These are phyloP conservation scores for Zaprionus lachaisei DNA, from an alignment of 1,140 invertebrate species.

Conservation along the genomic window DNA sequence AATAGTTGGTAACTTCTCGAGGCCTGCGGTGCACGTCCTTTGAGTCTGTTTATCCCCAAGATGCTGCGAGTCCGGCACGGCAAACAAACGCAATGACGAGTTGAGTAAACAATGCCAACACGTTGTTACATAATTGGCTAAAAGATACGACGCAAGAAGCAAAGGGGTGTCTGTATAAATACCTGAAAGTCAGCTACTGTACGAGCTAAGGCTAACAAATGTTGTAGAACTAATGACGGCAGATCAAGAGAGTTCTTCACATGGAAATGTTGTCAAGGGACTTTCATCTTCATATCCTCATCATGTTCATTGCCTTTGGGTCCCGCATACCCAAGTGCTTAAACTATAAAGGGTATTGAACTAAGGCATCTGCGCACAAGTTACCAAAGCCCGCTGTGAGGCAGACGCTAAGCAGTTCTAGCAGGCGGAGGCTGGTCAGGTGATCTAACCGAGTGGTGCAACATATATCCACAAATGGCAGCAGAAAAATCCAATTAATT, in stretches of 20 bases:
- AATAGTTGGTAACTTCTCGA: not conserved
- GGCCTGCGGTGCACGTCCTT: slow-evolving; percentile 11
- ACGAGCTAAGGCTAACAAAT: not conserved
- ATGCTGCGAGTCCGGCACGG: not conserved
- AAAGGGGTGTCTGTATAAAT: not conserved
- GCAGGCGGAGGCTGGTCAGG: not conserved
- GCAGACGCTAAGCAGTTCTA: not conserved
- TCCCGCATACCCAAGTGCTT: not conserved
- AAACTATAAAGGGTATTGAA: not conserved
- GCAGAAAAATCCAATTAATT: slow-evolving; percentile 23
- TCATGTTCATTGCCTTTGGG: not conserved
- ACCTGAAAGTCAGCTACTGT: not conserved
- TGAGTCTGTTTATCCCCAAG: slow-evolving; percentile 10
- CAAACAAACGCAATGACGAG: slow-evolving; percentile 11
- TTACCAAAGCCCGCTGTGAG: slow-evolving; percentile 12
- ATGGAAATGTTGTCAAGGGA: no score
- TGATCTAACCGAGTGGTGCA: not conserved
- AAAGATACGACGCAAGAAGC: not conserved
- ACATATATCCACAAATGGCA: not conserved
- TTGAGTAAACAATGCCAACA: not conserved
- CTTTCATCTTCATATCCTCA: no score
- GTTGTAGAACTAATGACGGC: no score
- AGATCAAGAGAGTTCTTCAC: no score
- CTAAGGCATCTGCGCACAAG: not conserved
- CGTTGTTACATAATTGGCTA: not conserved